Evolutionary conservation across 2,113 vertebrate species (phyloP).

Genomic region (Balaeniceps rex): DNA sequence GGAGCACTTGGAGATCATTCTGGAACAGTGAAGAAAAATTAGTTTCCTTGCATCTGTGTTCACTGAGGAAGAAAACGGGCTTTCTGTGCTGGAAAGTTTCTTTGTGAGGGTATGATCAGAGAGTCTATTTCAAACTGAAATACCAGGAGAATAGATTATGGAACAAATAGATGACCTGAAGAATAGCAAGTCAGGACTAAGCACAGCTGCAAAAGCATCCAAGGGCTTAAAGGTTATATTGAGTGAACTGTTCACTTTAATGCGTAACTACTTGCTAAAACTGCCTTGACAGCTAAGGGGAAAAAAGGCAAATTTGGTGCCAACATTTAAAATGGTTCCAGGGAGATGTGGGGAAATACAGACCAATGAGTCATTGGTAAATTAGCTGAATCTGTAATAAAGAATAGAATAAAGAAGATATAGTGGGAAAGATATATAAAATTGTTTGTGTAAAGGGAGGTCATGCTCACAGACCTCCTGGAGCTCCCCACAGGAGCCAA

Average conservation of each 20-base stretch:
- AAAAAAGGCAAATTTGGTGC: background rate
- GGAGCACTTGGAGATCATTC: fast-evolving
- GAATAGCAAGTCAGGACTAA: background rate
- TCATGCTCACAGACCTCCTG: background rate
- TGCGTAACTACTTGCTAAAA: background rate
- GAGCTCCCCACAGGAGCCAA: background rate
- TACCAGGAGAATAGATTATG: background rate
- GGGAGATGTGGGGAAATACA: background rate
- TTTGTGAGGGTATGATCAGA: background rate
- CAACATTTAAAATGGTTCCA: background rate
- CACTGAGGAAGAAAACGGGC: background rate
- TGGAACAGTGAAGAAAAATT: background rate
- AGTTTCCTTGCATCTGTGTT: background rate
- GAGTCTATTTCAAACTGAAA: background rate
- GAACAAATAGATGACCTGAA: background rate
- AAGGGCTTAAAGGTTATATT: background rate
- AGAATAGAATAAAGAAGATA: background rate
- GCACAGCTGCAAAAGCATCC: background rate
- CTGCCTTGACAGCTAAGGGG: background rate
- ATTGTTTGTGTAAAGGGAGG: background rate
- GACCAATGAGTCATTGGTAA: background rate
- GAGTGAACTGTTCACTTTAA: background rate
- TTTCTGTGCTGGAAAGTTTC: background rate
- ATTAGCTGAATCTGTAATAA: background rate
- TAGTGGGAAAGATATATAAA: background rate